A percentile compares a stretch with the other conserved stretches of the same genome.
phyloP scores from a whole-genome alignment of 2,113 vertebrate genomes.

The Hydrochoerus hydrochaeris region DNA sequence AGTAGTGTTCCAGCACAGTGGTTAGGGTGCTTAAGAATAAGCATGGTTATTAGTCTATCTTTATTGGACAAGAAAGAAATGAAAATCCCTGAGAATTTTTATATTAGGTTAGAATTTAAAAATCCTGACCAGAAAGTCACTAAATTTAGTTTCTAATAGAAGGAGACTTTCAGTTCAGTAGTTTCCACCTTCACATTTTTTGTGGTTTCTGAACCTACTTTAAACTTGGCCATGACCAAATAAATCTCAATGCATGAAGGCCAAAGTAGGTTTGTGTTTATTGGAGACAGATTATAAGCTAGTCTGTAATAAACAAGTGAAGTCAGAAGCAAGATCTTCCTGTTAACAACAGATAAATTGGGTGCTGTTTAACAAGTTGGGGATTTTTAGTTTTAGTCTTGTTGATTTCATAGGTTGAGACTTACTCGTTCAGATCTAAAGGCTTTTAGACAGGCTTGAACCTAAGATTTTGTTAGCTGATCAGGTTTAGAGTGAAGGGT shows the following conservation, averaged over 20 bases:
- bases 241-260: background rate
- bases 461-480: background rate
- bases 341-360: background rate
- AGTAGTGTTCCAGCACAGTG: background rate
- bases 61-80: background rate
- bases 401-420: background rate
- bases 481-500: background rate
- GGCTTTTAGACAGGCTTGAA: background rate
- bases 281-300: background rate
- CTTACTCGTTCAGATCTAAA: background rate
- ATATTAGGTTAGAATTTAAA: background rate
- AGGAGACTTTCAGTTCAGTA: background rate
- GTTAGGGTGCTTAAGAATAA: background rate
- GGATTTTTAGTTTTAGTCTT: background rate
- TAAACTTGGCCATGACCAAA: background rate
- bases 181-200: background rate
- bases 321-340: background rate
- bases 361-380: background rate
- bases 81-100: background rate
- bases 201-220: background rate
- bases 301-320: background rate
- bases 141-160: background rate
- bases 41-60: background rate
- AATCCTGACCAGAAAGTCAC: slow-evolving; percentile 1
- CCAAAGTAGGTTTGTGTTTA: background rate